A percentile compares a stretch with the other conserved stretches of the same genome.
Conservation (phyloP, 2,797 vertebrate genomes). For the Knipowitschia caucasica region DNA sequence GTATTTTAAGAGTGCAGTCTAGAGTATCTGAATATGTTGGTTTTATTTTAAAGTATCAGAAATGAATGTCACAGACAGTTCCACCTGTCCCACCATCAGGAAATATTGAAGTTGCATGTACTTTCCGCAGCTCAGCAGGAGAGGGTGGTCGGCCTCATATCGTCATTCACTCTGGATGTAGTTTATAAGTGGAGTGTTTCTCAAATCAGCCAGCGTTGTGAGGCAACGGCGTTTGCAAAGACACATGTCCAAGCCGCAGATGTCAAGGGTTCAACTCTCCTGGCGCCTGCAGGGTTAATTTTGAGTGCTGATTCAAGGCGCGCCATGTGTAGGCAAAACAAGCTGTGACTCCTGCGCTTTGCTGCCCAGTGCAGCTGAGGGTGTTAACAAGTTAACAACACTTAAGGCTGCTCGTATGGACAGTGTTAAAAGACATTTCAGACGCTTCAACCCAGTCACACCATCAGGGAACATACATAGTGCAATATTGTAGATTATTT, state of each 20-base stretch:
- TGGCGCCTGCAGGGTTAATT: slow-evolving; percentile 69
- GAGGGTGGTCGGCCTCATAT: slow-evolving; percentile 36
- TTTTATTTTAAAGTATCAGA: no score
- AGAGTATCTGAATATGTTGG: no score
- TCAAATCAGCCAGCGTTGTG: slow-evolving; percentile 64
- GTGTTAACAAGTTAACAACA: slow-evolving; percentile 62
- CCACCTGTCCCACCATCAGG: neutral
- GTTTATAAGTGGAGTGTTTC: slow-evolving; percentile 62
- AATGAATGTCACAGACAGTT: no score
- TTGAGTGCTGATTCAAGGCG: slow-evolving; percentile 56
- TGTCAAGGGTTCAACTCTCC: slow-evolving; percentile 57
- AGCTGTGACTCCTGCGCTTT: slow-evolving; percentile 51
- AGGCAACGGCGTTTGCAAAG: slow-evolving; percentile 63
- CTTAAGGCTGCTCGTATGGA: slow-evolving; percentile 50
- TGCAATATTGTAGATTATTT: neutral
- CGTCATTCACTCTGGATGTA: slow-evolving; percentile 57
- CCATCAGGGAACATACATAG: neutral
- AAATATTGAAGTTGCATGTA: neutral
- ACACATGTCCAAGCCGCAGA: slow-evolving; percentile 55
- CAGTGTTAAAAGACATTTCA: slow-evolving; percentile 52
- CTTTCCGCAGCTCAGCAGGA: slow-evolving; percentile 21
- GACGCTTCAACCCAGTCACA: slow-evolving; percentile 20
- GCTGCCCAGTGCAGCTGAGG: slow-evolving; percentile 37
- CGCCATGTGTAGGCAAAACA: slow-evolving; percentile 47
- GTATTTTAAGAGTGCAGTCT: no score